Percentiles rank a stretch among this genome's conserved stretches.
phyloP scores from a whole-genome alignment of 2,888 invertebrate species.

The Entomobrya proxima region DNA sequence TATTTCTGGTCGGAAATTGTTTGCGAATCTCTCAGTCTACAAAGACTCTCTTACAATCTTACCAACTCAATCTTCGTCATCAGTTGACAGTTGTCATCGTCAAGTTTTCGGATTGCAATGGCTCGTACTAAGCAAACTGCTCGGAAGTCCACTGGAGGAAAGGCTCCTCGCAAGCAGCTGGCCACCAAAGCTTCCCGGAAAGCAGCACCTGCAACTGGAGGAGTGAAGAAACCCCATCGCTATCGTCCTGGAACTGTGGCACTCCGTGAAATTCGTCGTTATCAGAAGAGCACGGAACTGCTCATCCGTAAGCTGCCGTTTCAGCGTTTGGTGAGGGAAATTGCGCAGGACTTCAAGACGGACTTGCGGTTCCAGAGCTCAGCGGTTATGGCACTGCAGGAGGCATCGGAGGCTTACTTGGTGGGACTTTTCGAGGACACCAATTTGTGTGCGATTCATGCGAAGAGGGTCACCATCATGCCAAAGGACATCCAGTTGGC shows the following conservation, averaged over 20 bases:
- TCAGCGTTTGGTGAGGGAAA: conserved; percentile 79
- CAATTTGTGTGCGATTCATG: conserved; percentile 65
- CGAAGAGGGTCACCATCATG: too few relatives aligned
- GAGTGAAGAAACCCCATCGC: conserved; percentile 97
- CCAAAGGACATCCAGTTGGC: too few relatives aligned
- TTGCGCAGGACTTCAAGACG: conserved; percentile 79
- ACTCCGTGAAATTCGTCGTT: too few relatives aligned
- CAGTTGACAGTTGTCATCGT: background rate
- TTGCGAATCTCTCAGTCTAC: background rate
- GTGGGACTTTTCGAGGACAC: conserved; percentile 78
- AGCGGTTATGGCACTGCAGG: conserved; percentile 74
- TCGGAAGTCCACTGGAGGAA: conserved; percentile 97
- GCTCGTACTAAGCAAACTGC: conserved; percentile 88
- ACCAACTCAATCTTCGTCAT: background rate
- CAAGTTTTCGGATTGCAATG: too few relatives aligned
- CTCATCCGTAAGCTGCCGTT: conserved; percentile 79
- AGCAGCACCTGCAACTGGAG: conserved; percentile 95
- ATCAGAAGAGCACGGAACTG: conserved; percentile 80
- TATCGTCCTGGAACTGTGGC: conserved; percentile 81
- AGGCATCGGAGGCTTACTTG: conserved; percentile 80
- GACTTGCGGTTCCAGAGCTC: conserved; percentile 78
- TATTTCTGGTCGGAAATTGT: background rate
- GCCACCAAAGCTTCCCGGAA: conserved; percentile 97
- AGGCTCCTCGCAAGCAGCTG: conserved; percentile 94
- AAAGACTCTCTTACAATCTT: background rate